Percentiles rank a stretch among this genome's conserved stretches.
phyloP scores from a whole-genome alignment of 2,113 vertebrate species.

The Propithecus coquereli region DNA sequence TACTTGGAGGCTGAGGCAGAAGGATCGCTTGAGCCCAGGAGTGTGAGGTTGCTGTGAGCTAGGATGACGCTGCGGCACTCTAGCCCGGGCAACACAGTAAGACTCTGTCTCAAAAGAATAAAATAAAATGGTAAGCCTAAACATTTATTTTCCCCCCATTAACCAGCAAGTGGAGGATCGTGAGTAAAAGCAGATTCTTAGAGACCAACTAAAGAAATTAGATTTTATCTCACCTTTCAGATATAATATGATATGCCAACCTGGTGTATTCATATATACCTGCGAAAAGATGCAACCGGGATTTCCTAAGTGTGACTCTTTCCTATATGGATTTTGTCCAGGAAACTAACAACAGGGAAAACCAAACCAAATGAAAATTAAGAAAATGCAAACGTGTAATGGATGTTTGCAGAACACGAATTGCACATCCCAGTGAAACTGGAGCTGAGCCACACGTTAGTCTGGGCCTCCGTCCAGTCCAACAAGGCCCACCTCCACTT shows the following conservation, averaged over 20 bases:
- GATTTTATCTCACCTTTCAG: background rate
- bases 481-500: background rate
- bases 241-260: background rate
- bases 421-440: accelerated
- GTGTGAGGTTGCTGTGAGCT: no score
- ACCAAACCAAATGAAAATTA: background rate
- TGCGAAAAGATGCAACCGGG: background rate
- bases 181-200: background rate
- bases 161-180: background rate
- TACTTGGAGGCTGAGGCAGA: no score
- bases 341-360: background rate
- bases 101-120: no score
- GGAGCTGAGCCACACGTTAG: background rate
- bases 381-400: background rate
- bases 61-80: no score
- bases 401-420: background rate
- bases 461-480: background rate
- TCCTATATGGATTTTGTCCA: background rate
- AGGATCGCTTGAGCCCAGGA: no score
- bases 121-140: background rate
- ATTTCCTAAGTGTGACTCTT: background rate
- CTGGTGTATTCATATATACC: background rate
- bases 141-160: background rate
- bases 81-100: no score
- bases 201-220: background rate